Evolutionary conservation across 2,113 vertebrate species (phyloP).

Genomic region (Pithys albifrons): DNA sequence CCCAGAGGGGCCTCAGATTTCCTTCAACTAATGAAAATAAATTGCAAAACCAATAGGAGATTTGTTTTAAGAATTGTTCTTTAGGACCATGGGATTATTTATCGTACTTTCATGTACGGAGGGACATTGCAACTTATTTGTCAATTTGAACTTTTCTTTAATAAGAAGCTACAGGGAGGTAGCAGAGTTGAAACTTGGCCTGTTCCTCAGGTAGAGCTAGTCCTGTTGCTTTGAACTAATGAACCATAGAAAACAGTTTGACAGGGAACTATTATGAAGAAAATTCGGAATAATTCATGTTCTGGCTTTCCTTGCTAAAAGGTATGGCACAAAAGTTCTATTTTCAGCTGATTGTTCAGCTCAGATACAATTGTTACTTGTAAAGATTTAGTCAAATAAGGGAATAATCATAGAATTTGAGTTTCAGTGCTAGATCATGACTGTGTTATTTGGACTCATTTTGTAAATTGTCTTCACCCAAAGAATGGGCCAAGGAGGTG

Average conservation of each 20-base stretch:
- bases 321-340: background rate
- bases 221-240: background rate
- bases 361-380: background rate
- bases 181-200: background rate
- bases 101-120: background rate
- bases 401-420: background rate
- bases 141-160: background rate
- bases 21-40: background rate
- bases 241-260: background rate
- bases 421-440: background rate
- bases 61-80: background rate
- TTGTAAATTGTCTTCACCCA: background rate
- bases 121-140: background rate
- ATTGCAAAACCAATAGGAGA: background rate
- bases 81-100: background rate
- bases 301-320: background rate
- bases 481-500: background rate
- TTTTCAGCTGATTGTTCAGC: background rate
- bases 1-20: background rate
- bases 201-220: background rate
- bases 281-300: background rate
- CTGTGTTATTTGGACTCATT: background rate
- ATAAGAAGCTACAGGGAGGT: background rate
- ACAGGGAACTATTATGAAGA: background rate
- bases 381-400: background rate